phyloP scores from a whole-genome alignment of 2,888 invertebrate genomes.

The Caenorhabditis uteleia region DNA sequence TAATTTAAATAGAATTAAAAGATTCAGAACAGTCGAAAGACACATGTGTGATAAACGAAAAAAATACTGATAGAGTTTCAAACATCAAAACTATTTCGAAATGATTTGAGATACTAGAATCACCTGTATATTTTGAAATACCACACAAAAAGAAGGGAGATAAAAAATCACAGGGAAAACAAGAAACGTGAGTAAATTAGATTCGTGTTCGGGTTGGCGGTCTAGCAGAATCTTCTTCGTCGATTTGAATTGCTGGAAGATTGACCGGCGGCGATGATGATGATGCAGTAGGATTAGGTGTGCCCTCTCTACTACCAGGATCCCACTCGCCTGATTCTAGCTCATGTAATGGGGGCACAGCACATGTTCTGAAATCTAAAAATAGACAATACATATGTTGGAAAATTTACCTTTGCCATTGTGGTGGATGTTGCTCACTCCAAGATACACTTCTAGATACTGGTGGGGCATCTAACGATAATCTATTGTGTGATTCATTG shows the following conservation, averaged over 20 bases:
- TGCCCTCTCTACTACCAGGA: background rate
- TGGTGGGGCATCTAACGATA: constrained; percentile 33
- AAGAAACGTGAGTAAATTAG: constrained; percentile 2
- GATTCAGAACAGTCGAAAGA: no score
- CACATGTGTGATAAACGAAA: background rate
- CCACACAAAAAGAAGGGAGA: background rate
- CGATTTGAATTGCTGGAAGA: constrained; percentile 33
- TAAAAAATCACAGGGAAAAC: background rate
- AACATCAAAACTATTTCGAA: background rate
- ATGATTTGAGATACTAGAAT: no score
- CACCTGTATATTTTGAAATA: background rate
- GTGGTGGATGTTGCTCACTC: constrained; percentile 40
- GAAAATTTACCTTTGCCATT: constrained; percentile 32
- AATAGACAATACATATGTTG: no score
- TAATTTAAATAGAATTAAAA: no score
- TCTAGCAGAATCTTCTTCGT: constrained; percentile 24
- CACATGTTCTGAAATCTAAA: no score
- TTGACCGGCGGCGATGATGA: constrained; percentile 18
- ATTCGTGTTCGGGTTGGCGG: constrained; percentile 36
- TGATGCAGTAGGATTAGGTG: constrained; percentile 17
- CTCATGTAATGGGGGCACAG: constrained; percentile 27
- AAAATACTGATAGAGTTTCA: background rate
- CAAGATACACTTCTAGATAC: constrained; percentile 46
- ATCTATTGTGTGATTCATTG: constrained; percentile 37
- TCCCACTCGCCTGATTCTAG: constrained; percentile 33